These are phyloP conservation scores for Miopithecus talapoin DNA, from an alignment of 2,797 vertebrate genomes.

Conservation along the genomic window DNA sequence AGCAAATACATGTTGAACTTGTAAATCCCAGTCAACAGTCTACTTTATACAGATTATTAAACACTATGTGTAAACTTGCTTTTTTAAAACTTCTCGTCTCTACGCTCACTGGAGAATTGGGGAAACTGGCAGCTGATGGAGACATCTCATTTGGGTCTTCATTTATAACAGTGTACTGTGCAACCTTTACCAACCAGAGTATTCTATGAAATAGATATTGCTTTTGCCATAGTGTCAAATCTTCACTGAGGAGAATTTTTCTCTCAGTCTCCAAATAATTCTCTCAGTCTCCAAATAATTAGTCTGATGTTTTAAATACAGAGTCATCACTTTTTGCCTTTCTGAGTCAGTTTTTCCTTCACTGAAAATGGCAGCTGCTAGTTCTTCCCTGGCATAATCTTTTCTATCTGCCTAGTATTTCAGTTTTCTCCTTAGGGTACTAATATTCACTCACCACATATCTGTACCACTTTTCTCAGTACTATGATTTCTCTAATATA, in stretches of 20 bases:
- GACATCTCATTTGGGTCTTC: not conserved
- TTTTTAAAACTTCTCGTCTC: not conserved
- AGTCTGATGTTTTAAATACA: conserved; percentile 5
- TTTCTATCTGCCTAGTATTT: not conserved
- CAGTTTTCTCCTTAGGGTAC: not conserved
- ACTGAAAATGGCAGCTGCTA: not conserved
- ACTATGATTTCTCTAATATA: not conserved
- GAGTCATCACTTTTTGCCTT: not conserved
- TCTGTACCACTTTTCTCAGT: not conserved
- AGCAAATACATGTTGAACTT: not conserved
- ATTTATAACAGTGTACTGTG: not conserved
- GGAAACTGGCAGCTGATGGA: not conserved
- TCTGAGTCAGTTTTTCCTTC: conserved; percentile 12
- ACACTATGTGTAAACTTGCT: not conserved
- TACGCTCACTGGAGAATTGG: not conserved
- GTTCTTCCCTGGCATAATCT: not conserved
- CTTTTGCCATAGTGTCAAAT: not conserved
- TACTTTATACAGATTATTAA: not conserved
- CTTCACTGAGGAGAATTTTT: not conserved
- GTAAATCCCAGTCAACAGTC: not conserved
- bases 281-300: not conserved
- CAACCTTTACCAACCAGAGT: not conserved
- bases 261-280: not conserved
- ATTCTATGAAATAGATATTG: not conserved
- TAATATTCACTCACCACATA: not conserved